A percentile compares a stretch with the other conserved stretches of the same genome.
These are phyloP conservation scores for Hyppa rectilinea DNA, from an alignment of 2,888 invertebrate genomes.

Conservation along the genomic window DNA sequence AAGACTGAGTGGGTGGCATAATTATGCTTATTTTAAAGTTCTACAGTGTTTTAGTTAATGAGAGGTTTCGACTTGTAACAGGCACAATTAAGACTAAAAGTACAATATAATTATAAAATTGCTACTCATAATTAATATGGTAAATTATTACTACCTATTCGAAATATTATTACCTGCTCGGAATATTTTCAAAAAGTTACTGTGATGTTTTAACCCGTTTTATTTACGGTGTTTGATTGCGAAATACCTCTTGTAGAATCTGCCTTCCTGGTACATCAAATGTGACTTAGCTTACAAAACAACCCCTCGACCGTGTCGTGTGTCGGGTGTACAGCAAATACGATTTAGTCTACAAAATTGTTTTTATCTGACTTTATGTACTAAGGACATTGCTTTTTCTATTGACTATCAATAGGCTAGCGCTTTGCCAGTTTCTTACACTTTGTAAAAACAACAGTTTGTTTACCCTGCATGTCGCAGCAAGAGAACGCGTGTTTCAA, in stretches of 20 bases:
- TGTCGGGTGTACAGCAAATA: too few relatives aligned
- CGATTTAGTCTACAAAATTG: too few relatives aligned
- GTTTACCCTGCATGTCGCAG: too few relatives aligned
- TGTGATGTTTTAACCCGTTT: not conserved
- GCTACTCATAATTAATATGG: not conserved
- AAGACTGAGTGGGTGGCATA: too few relatives aligned
- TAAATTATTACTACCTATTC: not conserved
- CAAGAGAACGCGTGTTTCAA: too few relatives aligned
- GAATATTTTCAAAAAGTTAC: not conserved
- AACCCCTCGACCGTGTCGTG: too few relatives aligned
- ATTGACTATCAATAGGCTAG: too few relatives aligned
- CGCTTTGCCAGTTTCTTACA: too few relatives aligned
- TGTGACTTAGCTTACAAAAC: not conserved
- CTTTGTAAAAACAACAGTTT: too few relatives aligned
- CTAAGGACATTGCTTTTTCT: too few relatives aligned
- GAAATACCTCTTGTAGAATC: not conserved
- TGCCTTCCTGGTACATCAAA: not conserved
- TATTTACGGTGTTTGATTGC: not conserved
- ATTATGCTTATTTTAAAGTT: not conserved
- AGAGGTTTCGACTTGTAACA: not conserved
- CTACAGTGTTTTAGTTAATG: not conserved
- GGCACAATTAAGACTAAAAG: not conserved
- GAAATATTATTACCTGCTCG: too few relatives aligned
- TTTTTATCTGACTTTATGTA: too few relatives aligned
- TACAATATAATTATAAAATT: not conserved